Conservation (phyloP, 2,797 vertebrate genomes). For the Catostomus latipinnis region DNA sequence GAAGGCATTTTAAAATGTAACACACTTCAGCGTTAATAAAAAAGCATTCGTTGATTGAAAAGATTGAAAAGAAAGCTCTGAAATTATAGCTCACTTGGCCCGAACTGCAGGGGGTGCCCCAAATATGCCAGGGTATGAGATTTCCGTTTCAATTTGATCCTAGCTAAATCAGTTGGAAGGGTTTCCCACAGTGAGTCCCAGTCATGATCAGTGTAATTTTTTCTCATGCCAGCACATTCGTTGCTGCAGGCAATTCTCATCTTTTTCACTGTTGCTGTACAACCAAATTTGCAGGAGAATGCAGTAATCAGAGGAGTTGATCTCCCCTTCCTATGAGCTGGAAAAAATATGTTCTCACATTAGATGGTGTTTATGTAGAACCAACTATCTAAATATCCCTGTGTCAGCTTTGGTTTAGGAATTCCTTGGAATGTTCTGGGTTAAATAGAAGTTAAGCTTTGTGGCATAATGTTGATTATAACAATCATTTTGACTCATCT, state of each 20-base stretch:
- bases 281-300: slow-evolving; percentile 62
- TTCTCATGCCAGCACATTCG: slow-evolving; percentile 70
- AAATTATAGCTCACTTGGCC: slow-evolving; percentile 33
- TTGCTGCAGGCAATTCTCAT: slow-evolving; percentile 67
- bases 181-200: slow-evolving; percentile 62
- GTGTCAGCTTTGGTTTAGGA: slow-evolving; percentile 34
- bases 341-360: slow-evolving; percentile 49
- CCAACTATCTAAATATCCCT: slow-evolving; percentile 39
- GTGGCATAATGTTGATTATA: too few relatives aligned
- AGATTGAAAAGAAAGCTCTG: slow-evolving; percentile 27
- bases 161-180: slow-evolving; percentile 71
- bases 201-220: slow-evolving; percentile 72
- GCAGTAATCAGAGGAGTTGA: slow-evolving; percentile 65
- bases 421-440: slow-evolving; percentile 6
- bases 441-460: too few relatives aligned
- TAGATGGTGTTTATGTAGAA: slow-evolving; percentile 37
- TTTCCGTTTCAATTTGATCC: slow-evolving; percentile 60
- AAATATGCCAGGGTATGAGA: slow-evolving; percentile 69
- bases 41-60: not conserved
- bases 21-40: not conserved
- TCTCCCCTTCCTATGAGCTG: slow-evolving; percentile 37
- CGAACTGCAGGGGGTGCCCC: slow-evolving; percentile 67
- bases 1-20: not conserved
- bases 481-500: too few relatives aligned
- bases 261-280: slow-evolving; percentile 48